Evolutionary conservation across 1,140 invertebrate species (phyloP).

Genomic region (Rhysida immarginata): DNA sequence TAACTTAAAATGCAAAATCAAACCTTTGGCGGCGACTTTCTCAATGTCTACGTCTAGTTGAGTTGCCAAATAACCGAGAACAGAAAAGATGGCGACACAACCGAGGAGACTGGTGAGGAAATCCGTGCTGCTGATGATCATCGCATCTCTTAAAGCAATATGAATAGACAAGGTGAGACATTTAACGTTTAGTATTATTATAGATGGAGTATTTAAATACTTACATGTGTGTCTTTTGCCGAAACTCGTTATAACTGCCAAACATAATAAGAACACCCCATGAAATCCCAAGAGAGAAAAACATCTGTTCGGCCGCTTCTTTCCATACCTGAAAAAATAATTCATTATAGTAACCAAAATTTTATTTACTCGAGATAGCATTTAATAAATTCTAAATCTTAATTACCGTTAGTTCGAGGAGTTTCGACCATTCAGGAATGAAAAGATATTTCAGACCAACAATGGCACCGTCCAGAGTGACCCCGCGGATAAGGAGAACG

Average conservation of each 20-base stretch:
- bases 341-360: not conserved
- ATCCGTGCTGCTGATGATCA: slow-evolving; percentile 27
- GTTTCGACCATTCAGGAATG: slow-evolving; percentile 40
- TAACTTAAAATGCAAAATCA: no score
- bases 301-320: slow-evolving; percentile 35
- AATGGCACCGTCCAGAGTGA: slow-evolving; percentile 72
- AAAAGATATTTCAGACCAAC: slow-evolving; percentile 82
- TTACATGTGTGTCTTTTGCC: slow-evolving; percentile 27
- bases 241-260: slow-evolving; percentile 32
- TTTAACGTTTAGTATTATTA: no score
- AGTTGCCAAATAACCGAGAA: slow-evolving; percentile 29
- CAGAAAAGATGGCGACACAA: slow-evolving; percentile 31
- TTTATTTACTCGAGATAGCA: no score
- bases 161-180: no score
- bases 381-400: no score
- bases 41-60: slow-evolving; percentile 16
- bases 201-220: no score
- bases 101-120: slow-evolving; percentile 28
- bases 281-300: slow-evolving; percentile 34
- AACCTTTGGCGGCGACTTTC: slow-evolving; percentile 18
- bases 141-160: slow-evolving; percentile 21
- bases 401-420: slow-evolving; percentile 1
- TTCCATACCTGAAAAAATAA: slow-evolving; percentile 27
- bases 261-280: slow-evolving; percentile 38
- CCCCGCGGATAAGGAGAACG: slow-evolving; percentile 83